Conservation (phyloP, 2,888 invertebrate species). For the Tortrix viridana region DNA sequence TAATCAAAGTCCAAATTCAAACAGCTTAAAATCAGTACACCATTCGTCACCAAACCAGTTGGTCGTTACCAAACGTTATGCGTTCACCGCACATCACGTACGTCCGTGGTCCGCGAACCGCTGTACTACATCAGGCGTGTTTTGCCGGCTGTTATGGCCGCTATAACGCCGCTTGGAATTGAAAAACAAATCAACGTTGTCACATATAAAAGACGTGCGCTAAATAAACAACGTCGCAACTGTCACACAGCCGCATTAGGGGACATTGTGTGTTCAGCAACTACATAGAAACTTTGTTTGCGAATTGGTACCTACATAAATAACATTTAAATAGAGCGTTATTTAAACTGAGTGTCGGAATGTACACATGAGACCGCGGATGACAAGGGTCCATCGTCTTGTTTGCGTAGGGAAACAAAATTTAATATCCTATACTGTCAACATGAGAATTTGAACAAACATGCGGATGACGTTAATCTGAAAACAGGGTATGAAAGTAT, state of each 20-base stretch:
- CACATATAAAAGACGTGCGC: slow-evolving; percentile 24
- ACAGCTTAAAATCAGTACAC: no score
- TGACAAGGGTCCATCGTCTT: slow-evolving; percentile 64
- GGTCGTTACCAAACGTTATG: background rate
- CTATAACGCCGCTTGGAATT: background rate
- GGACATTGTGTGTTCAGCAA: slow-evolving; percentile 22
- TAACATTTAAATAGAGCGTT: slow-evolving; percentile 52
- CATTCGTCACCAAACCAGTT: background rate
- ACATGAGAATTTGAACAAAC: slow-evolving; percentile 53
- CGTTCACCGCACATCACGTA: slow-evolving; percentile 4
- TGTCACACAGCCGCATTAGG: slow-evolving; percentile 34
- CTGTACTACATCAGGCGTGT: background rate
- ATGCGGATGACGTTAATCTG: slow-evolving; percentile 24
- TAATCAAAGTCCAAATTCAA: no score
- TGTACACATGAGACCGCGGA: slow-evolving; percentile 63
- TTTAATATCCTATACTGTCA: slow-evolving; percentile 65
- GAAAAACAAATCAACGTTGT: slow-evolving; percentile 13
- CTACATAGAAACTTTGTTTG: slow-evolving; percentile 36
- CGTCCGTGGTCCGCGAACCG: background rate
- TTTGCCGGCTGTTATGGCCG: background rate
- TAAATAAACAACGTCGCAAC: slow-evolving; percentile 27
- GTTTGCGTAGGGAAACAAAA: slow-evolving; percentile 62
- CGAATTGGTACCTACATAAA: slow-evolving; percentile 36
- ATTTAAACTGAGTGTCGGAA: slow-evolving; percentile 57
- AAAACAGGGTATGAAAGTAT: slow-evolving; percentile 16